Base-by-base conservation (phyloP, 2,113 vertebrate species). In the Chaetodon trifascialis region DNA sequence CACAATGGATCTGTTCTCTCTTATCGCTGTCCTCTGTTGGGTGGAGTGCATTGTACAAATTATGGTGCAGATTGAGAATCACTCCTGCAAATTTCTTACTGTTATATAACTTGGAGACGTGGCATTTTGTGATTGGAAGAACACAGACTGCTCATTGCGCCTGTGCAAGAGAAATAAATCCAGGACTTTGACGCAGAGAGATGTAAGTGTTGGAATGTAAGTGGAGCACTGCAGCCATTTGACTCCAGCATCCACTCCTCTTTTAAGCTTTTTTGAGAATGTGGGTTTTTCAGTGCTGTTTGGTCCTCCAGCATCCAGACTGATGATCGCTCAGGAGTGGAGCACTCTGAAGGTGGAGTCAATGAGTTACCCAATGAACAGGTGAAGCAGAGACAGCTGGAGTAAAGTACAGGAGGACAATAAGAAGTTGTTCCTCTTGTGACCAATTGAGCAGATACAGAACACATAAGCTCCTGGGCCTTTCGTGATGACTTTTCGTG, bases 1-100 rank as follows among this genome's bases (percentile, higher is more conserved):
- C 11, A 88, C 79, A 90, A 88, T 68, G 38, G 67, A 62, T 30
- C 79, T 59, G 56, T 79, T 89, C 82, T 88, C 69, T 73, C 11
- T 56, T 75, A 79, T 76, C 58, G 55, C 34, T 38, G 17, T 2
- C n/a, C 46, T n/a, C 46, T 12, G 1, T 10, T 12, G 11, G 62
- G 2, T 42, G 36, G 62, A 44, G 21, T 23, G 11, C 12, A 15
- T 2, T 65, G 40, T 44, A 7, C 11, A 15, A 65, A 46, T 46
- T 25, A 23, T 1, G 17, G 9, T 12, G 10, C 36, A 15, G 55
- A 58, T 15, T 58, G 55, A 56, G 23, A 56, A 14, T 14, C 55
- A 62, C 34, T 16, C 56, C 8, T 16, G 6, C 34, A 34, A 59
- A 15, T 15, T 59, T 16, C 25, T 56, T 30, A 5, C 23, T 21